Conservation (phyloP, 2,888 invertebrate genomes). For the Mimas tiliae region DNA sequence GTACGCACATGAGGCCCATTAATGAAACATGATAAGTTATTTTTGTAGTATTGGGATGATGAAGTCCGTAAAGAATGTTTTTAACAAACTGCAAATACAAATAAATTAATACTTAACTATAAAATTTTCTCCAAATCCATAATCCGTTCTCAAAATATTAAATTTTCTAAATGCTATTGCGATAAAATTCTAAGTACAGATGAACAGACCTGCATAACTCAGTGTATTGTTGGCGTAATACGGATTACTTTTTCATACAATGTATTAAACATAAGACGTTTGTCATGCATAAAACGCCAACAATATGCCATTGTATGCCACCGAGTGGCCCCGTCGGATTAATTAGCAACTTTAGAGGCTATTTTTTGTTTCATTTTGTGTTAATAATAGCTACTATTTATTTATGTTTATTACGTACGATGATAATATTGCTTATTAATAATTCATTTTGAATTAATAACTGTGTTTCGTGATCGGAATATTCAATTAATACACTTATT, state of each 20-base stretch:
- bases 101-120: too few relatives aligned
- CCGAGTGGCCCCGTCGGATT: constrained; percentile 43
- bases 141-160: constrained; percentile 27
- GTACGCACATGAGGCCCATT: too few relatives aligned
- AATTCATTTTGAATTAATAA: constrained; percentile 17
- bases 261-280: constrained; percentile 48
- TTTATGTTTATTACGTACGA: constrained; percentile 4
- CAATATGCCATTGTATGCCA: constrained; percentile 53
- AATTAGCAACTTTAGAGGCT: constrained; percentile 42
- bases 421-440: constrained; percentile 17
- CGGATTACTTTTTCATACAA: constrained; percentile 39
- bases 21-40: too few relatives aligned
- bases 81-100: too few relatives aligned
- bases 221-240: constrained; percentile 36
- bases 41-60: too few relatives aligned
- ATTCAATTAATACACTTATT: neutral
- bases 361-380: constrained; percentile 35
- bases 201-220: constrained; percentile 21
- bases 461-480: neutral
- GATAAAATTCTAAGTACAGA: constrained; percentile 12
- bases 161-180: constrained; percentile 1
- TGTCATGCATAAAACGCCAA: constrained; percentile 46
- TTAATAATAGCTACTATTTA: constrained; percentile 18
- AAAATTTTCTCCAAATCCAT: neutral
- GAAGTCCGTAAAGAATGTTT: too few relatives aligned